Evolutionary conservation across 2,113 vertebrate genomes (phyloP).

Genomic region (Mixornis gularis): DNA sequence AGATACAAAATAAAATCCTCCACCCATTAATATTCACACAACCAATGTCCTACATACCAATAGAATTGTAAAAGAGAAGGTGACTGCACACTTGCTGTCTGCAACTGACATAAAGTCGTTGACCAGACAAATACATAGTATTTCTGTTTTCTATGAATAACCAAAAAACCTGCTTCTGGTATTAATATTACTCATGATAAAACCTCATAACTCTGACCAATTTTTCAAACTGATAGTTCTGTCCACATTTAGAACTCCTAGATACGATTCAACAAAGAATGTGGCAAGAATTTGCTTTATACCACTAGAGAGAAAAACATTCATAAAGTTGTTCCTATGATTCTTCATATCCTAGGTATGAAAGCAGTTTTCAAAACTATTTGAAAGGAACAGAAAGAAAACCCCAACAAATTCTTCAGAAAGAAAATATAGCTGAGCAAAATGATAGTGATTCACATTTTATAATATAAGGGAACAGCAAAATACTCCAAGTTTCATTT

Average conservation of each 20-base stretch:
- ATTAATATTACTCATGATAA: background rate
- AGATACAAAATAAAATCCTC: background rate
- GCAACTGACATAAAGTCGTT: background rate
- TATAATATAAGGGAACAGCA: background rate
- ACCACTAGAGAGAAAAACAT: background rate
- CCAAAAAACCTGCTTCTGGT: rapidly evolving
- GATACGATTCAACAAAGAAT: background rate
- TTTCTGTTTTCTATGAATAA: background rate
- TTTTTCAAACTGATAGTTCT: background rate
- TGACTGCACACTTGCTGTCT: background rate
- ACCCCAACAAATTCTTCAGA: rapidly evolving
- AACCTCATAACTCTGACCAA: background rate
- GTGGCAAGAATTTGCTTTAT: background rate
- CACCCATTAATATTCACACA: background rate
- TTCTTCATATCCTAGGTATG: background rate
- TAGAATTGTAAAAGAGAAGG: background rate
- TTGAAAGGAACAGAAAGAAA: background rate
- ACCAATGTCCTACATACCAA: background rate
- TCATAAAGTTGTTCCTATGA: background rate
- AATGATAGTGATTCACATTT: background rate
- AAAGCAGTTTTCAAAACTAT: background rate
- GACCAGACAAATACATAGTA: rapidly evolving
- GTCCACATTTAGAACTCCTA: background rate
- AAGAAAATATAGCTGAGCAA: background rate
- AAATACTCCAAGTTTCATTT: background rate